These are phyloP conservation scores for Triplophysa tibetana DNA, from an alignment of 2,113 vertebrate genomes.

Conservation along the genomic window DNA sequence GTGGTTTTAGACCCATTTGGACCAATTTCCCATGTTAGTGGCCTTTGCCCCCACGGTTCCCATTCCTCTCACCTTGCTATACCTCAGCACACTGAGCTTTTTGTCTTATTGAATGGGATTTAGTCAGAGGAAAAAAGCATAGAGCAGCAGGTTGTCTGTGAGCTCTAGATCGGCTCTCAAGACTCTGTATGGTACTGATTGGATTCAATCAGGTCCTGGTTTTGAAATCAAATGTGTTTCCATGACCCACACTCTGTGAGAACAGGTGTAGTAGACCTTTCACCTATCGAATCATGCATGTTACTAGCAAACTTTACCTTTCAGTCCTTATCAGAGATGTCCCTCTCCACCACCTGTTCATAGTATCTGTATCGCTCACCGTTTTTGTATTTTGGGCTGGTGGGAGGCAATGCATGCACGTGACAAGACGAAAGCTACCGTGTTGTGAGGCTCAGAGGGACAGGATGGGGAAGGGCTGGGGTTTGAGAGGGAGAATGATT, in stretches of 20 bases:
- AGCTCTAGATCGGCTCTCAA: background rate
- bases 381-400: constrained; percentile 18
- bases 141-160: constrained; percentile 21
- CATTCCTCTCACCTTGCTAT: constrained; percentile 24
- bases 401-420: constrained; percentile 1
- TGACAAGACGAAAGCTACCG: constrained; percentile 57
- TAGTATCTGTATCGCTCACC: background rate
- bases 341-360: background rate
- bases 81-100: constrained; percentile 27
- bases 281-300: background rate
- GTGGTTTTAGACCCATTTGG: background rate
- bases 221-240: constrained; percentile 8
- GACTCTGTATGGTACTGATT: background rate
- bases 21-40: background rate
- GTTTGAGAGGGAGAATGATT: constrained; percentile 60
- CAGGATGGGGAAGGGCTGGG: constrained; percentile 23
- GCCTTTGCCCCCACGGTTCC: constrained; percentile 11
- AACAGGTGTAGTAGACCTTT: background rate
- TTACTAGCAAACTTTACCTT: background rate
- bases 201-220: constrained; percentile 20
- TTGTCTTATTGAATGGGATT: constrained; percentile 30
- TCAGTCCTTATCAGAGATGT: background rate
- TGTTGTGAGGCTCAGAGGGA: constrained; percentile 51
- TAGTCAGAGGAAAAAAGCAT: constrained; percentile 21
- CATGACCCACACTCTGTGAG: constrained; percentile 36